Evolutionary conservation across 2,888 invertebrate species (phyloP).

Genomic region (Drosophila gaucha): DNA sequence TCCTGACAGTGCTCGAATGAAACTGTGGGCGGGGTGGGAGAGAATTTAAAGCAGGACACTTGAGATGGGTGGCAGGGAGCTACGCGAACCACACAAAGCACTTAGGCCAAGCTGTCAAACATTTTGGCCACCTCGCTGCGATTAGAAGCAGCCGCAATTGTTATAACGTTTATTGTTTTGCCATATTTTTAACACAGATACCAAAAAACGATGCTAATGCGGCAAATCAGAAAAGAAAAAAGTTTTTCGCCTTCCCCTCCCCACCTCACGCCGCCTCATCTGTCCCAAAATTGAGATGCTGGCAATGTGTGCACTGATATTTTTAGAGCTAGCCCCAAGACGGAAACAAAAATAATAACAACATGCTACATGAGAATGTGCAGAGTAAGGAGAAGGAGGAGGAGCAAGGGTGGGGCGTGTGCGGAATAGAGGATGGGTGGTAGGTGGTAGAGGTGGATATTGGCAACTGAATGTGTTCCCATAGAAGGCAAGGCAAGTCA

Average conservation of each 20-base stretch:
- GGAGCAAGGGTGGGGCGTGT: neutral
- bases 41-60: constrained; percentile 13
- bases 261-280: neutral
- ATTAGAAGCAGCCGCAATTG: constrained; percentile 52
- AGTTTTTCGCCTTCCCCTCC: neutral
- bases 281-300: constrained; percentile 68
- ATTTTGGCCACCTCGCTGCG: constrained; percentile 47
- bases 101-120: constrained; percentile 59
- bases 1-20: neutral
- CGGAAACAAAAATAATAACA: constrained; percentile 51
- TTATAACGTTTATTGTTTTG: constrained; percentile 75
- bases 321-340: constrained; percentile 21
- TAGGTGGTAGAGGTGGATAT: constrained; percentile 4
- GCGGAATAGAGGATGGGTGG: neutral
- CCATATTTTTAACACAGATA: constrained; percentile 61
- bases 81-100: constrained; percentile 35
- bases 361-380: constrained; percentile 23
- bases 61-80: neutral
- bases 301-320: constrained; percentile 72
- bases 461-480: constrained; percentile 14
- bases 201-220: constrained; percentile 55
- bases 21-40: neutral
- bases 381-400: neutral
- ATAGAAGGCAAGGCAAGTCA: constrained; percentile 22
- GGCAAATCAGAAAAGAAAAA: constrained; percentile 31